A percentile compares a stretch with the other conserved stretches of the same genome.
These are phyloP conservation scores for Halictus ligatus DNA, from an alignment of 2,888 invertebrate species.

Conservation along the genomic window DNA sequence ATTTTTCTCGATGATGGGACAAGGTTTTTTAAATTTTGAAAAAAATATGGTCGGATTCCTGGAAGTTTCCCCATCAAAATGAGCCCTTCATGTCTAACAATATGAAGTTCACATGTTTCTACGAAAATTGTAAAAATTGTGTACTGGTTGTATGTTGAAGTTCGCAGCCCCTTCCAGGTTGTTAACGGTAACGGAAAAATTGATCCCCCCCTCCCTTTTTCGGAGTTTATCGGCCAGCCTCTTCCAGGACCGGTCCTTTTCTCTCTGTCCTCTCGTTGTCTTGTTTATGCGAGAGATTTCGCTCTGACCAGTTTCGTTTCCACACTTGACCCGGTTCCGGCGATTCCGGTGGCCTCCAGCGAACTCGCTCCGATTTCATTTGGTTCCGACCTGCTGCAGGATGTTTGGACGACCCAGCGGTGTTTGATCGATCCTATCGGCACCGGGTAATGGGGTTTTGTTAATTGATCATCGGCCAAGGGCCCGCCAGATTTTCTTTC, in stretches of 20 bases:
- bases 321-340: conserved; percentile 32
- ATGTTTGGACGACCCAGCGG: not conserved
- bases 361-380: not conserved
- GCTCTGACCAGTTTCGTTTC: conserved; percentile 1
- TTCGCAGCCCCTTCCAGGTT: not conserved
- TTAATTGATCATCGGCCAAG: not conserved
- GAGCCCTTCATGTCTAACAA: not conserved
- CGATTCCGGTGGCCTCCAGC: not conserved
- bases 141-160: not conserved
- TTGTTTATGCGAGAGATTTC: conserved; percentile 41
- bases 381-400: conserved; percentile 14
- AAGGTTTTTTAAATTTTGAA: too few relatives aligned
- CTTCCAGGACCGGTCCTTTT: not conserved
- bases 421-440: not conserved
- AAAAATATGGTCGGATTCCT: too few relatives aligned
- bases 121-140: too few relatives aligned
- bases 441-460: conserved; percentile 2
- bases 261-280: not conserved
- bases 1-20: too few relatives aligned
- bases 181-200: conserved; percentile 22
- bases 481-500: not conserved
- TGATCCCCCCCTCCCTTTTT: conserved; percentile 9
- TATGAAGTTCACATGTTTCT: not conserved
- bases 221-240: conserved; percentile 31
- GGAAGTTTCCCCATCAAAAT: too few relatives aligned